These are phyloP conservation scores for Synanthedon vespiformis DNA, from an alignment of 2,888 invertebrate species.

Conservation along the genomic window DNA sequence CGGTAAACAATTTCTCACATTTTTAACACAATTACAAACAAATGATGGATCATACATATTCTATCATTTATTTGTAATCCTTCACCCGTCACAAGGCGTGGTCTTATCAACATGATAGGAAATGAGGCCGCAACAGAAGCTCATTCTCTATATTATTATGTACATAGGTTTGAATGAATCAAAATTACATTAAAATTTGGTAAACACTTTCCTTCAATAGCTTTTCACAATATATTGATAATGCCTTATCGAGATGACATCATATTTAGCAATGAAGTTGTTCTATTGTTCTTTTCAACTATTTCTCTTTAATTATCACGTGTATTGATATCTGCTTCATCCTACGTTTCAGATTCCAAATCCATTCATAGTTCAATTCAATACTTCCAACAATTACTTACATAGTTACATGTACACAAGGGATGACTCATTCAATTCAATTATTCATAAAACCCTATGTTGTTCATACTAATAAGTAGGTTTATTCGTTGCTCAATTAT, in stretches of 20 bases:
- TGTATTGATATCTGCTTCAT: not conserved
- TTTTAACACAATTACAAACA: no score
- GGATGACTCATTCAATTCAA: not conserved
- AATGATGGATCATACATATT: not conserved
- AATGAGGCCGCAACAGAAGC: constrained; percentile 35
- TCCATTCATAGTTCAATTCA: not conserved
- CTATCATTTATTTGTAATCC: not conserved
- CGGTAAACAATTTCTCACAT: no score
- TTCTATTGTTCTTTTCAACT: not conserved
- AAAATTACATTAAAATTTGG: no score
- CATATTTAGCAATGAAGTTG: not conserved
- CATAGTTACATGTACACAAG: not conserved
- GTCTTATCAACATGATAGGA: constrained; percentile 43
- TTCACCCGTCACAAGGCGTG: constrained; percentile 24
- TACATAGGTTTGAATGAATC: not conserved
- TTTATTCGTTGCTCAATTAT: not conserved
- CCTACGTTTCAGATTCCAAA: not conserved
- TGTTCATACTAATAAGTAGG: not conserved
- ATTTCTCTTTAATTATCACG: not conserved
- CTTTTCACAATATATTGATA: no score
- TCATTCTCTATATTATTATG: constrained; percentile 8
- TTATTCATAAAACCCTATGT: not conserved
- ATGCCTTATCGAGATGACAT: not conserved
- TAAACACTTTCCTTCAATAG: no score
- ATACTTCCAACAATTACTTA: not conserved